Evolutionary conservation across 2,113 vertebrate genomes (phyloP).

Genomic region (Poeciliopsis retropinna): DNA sequence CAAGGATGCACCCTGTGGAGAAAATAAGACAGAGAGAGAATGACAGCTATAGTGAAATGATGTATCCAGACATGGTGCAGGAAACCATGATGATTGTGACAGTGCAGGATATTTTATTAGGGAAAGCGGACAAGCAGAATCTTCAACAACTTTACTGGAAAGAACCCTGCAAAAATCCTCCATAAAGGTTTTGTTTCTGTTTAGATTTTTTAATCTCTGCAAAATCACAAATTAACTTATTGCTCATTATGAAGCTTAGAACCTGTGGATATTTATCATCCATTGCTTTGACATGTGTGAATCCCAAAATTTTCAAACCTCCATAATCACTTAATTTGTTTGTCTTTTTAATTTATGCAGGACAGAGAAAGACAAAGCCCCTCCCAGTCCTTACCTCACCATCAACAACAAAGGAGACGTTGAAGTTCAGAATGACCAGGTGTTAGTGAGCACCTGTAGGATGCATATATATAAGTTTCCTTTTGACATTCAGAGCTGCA

Average conservation of each 20-base stretch:
- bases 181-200: too few species aligned
- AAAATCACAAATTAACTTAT: too few species aligned
- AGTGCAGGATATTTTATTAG: too few species aligned
- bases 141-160: too few species aligned
- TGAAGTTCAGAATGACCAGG: slow-evolving; percentile 51
- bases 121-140: too few species aligned
- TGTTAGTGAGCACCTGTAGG: slow-evolving; percentile 71
- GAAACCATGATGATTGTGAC: too few species aligned
- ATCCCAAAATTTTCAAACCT: background rate
- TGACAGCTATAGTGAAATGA: too few species aligned
- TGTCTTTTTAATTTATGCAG: slow-evolving; percentile 34
- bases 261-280: too few species aligned
- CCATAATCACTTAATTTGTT: background rate
- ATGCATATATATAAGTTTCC: slow-evolving; percentile 70
- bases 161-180: too few species aligned
- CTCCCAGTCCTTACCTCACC: slow-evolving; percentile 59
- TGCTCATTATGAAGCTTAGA: too few species aligned
- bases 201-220: too few species aligned
- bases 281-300: background rate
- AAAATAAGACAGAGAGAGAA: background rate
- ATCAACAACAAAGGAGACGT: slow-evolving; percentile 51
- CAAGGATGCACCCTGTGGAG: background rate
- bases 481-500: slow-evolving; percentile 71
- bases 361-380: slow-evolving; percentile 65
- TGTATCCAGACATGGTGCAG: too few species aligned